Evolutionary conservation across 2,113 vertebrate species (phyloP).

Genomic region (Bubo bubo): DNA sequence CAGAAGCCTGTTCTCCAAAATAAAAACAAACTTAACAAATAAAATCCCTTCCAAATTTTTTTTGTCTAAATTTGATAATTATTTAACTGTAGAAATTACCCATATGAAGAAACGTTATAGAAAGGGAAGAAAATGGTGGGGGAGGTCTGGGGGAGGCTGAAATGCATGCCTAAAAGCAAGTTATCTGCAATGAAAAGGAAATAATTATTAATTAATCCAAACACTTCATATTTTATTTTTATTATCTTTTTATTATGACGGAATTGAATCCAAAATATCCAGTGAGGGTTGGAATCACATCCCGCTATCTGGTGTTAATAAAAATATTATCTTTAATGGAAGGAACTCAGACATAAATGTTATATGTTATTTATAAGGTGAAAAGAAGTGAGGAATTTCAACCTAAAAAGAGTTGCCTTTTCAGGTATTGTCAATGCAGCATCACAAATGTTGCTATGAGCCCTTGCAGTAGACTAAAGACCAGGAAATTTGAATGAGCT

Average conservation of each 20-base stretch:
- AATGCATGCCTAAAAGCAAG: constrained; percentile 23
- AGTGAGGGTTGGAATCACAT: background rate
- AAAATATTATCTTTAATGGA: background rate
- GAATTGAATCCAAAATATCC: constrained; percentile 43
- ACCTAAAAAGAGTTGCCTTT: background rate
- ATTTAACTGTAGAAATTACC: background rate
- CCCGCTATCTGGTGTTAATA: background rate
- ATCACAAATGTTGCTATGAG: background rate
- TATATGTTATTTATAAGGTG: background rate
- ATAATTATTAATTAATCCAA: background rate
- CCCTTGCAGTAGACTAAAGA: background rate
- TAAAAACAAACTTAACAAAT: background rate
- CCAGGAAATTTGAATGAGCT: background rate
- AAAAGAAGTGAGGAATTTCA: background rate
- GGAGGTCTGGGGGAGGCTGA: background rate
- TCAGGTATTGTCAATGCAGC: background rate
- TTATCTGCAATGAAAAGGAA: background rate
- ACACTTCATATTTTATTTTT: constrained; percentile 15
- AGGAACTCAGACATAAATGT: background rate
- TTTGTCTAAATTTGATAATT: background rate
- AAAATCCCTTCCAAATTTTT: background rate
- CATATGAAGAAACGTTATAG: background rate
- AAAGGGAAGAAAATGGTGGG: background rate
- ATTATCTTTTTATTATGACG: background rate
- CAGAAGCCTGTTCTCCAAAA: background rate